Evolutionary conservation across 2,113 vertebrate genomes (phyloP), one percentile per base, ranked within the genome.

Genomic region (Phycodurus eques): DNA sequence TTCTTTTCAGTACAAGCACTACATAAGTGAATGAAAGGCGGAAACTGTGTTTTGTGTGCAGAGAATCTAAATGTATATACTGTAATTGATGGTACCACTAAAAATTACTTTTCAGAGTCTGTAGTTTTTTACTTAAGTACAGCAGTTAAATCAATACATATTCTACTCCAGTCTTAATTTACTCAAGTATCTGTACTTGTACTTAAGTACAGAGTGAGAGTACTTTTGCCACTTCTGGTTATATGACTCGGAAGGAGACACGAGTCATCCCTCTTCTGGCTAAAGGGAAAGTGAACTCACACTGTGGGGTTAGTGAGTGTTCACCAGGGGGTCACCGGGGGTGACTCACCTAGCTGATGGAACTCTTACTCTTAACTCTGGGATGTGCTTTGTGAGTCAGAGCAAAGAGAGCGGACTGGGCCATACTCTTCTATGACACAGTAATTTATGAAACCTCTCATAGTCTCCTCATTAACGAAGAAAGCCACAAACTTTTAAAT

Each of bases 221-320:
- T 35, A 61, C 31, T 61, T 61, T 59, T 5, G 11, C n/a, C 22
- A 59, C 22, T 11, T 59, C 56, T 14, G 10, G n/a, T 57, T 22
- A 20, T 75, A 63, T 74, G 64, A 74, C 80, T 84, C 76, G 82
- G 65, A 61, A 68, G 65, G 44, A 76, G 64, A 68, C 70, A 27
- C 73, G 54, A 89, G 59, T 89, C 83, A 90, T 70, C 44, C 46
- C 53, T 79, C 57, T 64, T 76, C 71, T 72, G 22, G 12, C 70
- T 64, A 46, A 90, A 84, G 85, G 90, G 91, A 92, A 91, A 61
- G 92, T 90, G 81, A 83, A 83, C 80, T 87, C 83, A 78, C 80
- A 59, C 76, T 66, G 27, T 70, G 60, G 73, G 70, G 64, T 80
- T 76, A 72, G 61, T 76, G 73, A 76, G 71, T 42, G 71, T 74